Evolutionary conservation across 2,113 vertebrate genomes (phyloP).

Genomic region (Psilopsiagon aymara): DNA sequence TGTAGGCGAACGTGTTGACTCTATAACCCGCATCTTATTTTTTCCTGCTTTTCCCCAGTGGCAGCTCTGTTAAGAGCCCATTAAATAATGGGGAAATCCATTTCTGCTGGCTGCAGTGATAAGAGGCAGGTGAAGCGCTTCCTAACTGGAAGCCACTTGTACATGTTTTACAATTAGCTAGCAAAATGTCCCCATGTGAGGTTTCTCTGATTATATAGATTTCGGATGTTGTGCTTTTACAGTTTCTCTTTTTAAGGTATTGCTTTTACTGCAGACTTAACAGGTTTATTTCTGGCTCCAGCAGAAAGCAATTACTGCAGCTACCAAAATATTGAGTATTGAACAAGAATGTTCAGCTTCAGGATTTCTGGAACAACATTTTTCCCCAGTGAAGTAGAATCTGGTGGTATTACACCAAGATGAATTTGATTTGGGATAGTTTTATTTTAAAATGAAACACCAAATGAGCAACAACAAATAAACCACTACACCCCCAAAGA

Average conservation of each 20-base stretch:
- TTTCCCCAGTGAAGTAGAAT: neutral
- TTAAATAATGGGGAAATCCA: neutral
- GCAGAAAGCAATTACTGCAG: conserved; percentile 40
- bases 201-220: neutral
- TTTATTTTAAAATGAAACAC: neutral
- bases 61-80: neutral
- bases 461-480: neutral
- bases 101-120: neutral
- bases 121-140: neutral
- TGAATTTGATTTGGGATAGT: neutral
- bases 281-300: conserved; percentile 48
- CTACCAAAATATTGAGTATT: conserved; percentile 32
- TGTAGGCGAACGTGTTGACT: accelerated
- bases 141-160: neutral
- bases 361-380: neutral
- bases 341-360: neutral
- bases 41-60: neutral
- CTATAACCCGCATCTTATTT: neutral
- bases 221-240: neutral
- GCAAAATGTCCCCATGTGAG: neutral
- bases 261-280: conserved; percentile 29
- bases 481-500: neutral
- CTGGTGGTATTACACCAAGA: neutral
- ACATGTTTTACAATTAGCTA: neutral
- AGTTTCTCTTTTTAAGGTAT: neutral